Evolutionary conservation across 1,140 invertebrate species (phyloP).

Genomic region (Liolophura sinensis): DNA sequence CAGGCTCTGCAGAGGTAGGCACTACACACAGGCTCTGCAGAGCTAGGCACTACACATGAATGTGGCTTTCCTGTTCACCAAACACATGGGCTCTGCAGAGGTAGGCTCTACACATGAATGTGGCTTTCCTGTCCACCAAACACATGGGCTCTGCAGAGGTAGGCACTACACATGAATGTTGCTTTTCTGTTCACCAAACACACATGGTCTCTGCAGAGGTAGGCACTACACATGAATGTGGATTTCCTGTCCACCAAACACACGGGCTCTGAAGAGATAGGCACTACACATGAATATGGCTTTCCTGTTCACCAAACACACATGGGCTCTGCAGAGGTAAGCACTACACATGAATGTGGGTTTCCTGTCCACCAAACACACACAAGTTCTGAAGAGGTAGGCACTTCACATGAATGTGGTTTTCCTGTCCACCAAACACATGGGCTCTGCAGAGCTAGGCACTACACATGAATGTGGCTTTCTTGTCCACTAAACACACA

Average conservation of each 20-base stretch:
- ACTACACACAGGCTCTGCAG: background rate
- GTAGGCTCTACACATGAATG: too few species aligned
- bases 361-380: background rate
- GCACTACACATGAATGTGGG: background rate
- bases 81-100: slow-evolving; percentile 2
- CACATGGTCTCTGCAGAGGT: background rate
- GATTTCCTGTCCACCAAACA: background rate
- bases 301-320: background rate
- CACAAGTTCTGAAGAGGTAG: background rate
- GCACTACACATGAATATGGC: background rate
- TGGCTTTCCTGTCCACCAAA: background rate
- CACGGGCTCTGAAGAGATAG: background rate
- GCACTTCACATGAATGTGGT: background rate
- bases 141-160: slow-evolving; percentile 2
- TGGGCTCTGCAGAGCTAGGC: background rate
- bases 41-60: too few species aligned
- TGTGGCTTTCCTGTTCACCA: background rate
- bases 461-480: background rate
- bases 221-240: background rate
- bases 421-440: background rate
- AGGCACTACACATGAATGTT: background rate
- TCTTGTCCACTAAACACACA: background rate
- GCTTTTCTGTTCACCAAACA: background rate
- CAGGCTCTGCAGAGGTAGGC: slow-evolving; percentile 2
- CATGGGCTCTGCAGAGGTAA: slow-evolving; percentile 1